Conservation (phyloP, 2,888 invertebrate genomes). For the Hyposoter dolosus region DNA sequence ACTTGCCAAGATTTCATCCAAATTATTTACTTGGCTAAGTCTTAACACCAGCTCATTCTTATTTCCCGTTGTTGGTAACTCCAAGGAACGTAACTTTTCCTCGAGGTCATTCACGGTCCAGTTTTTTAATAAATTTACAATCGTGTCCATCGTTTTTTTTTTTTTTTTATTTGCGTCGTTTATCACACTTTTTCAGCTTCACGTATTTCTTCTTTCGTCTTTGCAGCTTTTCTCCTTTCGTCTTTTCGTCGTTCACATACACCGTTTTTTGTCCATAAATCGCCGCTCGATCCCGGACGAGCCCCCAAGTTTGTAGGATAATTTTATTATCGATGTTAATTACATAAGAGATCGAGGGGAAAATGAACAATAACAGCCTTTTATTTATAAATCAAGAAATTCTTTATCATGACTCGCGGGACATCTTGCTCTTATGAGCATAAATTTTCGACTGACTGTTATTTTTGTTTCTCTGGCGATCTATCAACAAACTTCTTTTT, state of each 20-base stretch:
- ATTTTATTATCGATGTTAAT: no score
- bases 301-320: not conserved
- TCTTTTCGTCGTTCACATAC: not conserved
- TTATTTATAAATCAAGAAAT: no score
- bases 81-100: not conserved
- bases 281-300: conserved; percentile 18
- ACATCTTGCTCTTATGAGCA: no score
- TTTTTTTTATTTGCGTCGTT: conserved; percentile 15
- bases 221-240: not conserved
- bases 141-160: conserved; percentile 2
- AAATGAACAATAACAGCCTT: no score
- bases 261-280: not conserved
- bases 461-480: no score
- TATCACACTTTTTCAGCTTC: not conserved
- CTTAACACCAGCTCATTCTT: conserved; percentile 16
- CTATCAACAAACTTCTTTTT: no score
- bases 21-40: not conserved
- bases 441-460: no score
- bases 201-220: not conserved
- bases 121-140: not conserved
- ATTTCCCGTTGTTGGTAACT: conserved; percentile 8
- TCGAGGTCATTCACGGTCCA: not conserved
- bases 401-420: no score
- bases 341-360: no score
- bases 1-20: not conserved